A percentile compares a stretch with the other conserved stretches of the same genome.
These are phyloP conservation scores for Spongia lamella DNA, from an alignment of 37 sponge, comb jelly and placozoan species.

Conservation along the genomic window DNA sequence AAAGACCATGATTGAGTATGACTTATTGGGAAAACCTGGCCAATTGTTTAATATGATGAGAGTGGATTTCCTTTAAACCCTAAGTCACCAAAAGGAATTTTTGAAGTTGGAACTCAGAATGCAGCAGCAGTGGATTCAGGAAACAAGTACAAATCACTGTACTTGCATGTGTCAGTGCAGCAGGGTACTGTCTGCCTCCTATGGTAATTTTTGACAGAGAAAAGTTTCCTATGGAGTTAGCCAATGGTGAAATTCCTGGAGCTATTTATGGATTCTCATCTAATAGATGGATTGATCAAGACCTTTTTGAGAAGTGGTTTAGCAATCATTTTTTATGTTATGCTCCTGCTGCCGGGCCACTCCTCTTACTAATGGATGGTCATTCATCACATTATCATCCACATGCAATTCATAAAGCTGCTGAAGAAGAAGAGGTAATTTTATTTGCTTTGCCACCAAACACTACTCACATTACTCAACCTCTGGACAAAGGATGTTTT, in stretches of 20 bases:
- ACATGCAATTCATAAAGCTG: constrained; percentile 1
- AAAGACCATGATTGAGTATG: constrained; percentile 30
- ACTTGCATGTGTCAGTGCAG: constrained; percentile 38
- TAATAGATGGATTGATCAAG: constrained; percentile 46
- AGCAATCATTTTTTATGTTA: constrained; percentile 11
- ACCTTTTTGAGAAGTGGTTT: constrained; percentile 24
- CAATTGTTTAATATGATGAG: constrained; percentile 45
- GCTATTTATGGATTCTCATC: constrained; percentile 42
- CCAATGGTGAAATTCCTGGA: constrained; percentile 46
- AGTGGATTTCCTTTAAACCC: constrained; percentile 53
- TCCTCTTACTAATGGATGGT: constrained; percentile 30
- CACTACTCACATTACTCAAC: constrained; percentile 12
- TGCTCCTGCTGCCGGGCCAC: background rate
- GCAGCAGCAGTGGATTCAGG: constrained; percentile 2
- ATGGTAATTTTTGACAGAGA: constrained; percentile 23
- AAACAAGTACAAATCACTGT: constrained; percentile 36
- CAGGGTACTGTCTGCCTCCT: constrained; percentile 38
- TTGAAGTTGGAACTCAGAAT: constrained; percentile 13
- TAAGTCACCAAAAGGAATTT: constrained; percentile 12
- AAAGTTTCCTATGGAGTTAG: background rate
- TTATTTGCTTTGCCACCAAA: constrained; percentile 22
- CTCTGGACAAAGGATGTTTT: constrained; percentile 38
- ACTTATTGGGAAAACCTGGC: constrained; percentile 34
- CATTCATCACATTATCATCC: constrained; percentile 17
- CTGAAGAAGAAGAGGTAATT: constrained; percentile 6